A percentile compares a stretch with the other conserved stretches of the same genome.
phyloP scores from a whole-genome alignment of 2,888 invertebrate species.

The Arrhopalites spinosus region DNA sequence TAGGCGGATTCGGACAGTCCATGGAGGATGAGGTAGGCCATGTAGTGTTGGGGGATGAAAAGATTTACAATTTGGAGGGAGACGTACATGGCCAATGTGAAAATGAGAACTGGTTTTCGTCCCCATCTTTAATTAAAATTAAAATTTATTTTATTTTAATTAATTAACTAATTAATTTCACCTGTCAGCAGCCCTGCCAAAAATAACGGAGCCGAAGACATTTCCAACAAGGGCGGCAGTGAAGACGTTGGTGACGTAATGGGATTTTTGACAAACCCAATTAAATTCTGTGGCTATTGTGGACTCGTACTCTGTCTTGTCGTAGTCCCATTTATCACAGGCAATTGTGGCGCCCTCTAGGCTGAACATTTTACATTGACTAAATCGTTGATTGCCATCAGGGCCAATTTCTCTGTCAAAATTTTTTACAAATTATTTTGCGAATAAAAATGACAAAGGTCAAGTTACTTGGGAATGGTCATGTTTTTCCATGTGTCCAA shows the following conservation, averaged over 20 bases:
- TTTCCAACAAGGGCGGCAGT: constrained; percentile 64
- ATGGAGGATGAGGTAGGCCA: constrained; percentile 37
- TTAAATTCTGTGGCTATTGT: constrained; percentile 64
- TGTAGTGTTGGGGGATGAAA: constrained; percentile 39
- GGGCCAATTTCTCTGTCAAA: constrained; percentile 37
- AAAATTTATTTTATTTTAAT: too few relatives aligned
- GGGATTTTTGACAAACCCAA: constrained; percentile 66
- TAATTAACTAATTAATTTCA: constrained; percentile 59
- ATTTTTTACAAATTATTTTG: not conserved
- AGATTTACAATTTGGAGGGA: constrained; percentile 43
- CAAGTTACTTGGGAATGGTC: constrained; percentile 63
- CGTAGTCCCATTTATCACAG: constrained; percentile 66
- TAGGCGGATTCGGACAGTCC: too few relatives aligned
- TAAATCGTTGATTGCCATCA: constrained; percentile 39
- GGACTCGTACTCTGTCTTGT: constrained; percentile 63
- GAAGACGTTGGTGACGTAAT: constrained; percentile 65
- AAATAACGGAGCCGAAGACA: constrained; percentile 60
- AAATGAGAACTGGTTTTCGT: constrained; percentile 62
- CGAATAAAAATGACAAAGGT: too few relatives aligned
- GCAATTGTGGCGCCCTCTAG: constrained; percentile 22
- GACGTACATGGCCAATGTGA: constrained; percentile 59
- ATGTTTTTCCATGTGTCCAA: constrained; percentile 63
- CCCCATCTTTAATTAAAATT: constrained; percentile 63
- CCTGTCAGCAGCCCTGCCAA: constrained; percentile 67
- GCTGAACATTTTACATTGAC: constrained; percentile 48